Base-by-base conservation (phyloP, 2,113 vertebrate genomes). In the Callospermophilus lateralis region DNA sequence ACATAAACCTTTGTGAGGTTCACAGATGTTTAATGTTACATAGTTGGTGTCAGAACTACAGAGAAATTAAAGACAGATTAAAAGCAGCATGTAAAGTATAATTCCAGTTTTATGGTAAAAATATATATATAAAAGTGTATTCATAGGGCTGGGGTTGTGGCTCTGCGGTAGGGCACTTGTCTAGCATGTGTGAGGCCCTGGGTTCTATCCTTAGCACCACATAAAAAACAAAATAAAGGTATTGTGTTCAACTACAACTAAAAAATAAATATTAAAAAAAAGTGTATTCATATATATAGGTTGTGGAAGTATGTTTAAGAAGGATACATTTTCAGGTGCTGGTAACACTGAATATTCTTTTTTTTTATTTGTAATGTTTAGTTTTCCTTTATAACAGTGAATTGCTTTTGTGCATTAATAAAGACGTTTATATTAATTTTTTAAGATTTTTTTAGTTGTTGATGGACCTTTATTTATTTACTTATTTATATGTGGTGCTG, bases 301-400 rank as follows among this genome's bases (percentile, higher is more conserved):
- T 20, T 42, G 22, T 92, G 53, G 83, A 86, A 90, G 70, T 85
- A 65, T 39, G 34, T 63, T 89, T 94, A 78, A 92, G 63, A 93
- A 61, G 39, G 37, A 16, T 39, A 34, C 85, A 16, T 48, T 72
- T 17, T 45, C 68, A 91, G 72, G n/a, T 88, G 10, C 24, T 91
- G 5, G 39, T 84, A 17, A 77, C 42, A 45, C 20, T 84, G 48
- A 48, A 37, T 61, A 4, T 88, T 51, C 19, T 76, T 51, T 90
- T 51, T 90, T 42, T n/a, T 68, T 61, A 68, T 65, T 94, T 84
- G 51, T 90, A 45, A n/a, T 78, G 24, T 58, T 93, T 76, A 67
- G 19, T 11, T 88, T 87, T 93, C 93, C 81, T 80, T 90, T 34
- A 37, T 85, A 37, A 85, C 84, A 70, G 32, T 68, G 9, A 70